Conservation (phyloP, 2,888 invertebrate genomes). For the Callyntrura sp. region DNA sequence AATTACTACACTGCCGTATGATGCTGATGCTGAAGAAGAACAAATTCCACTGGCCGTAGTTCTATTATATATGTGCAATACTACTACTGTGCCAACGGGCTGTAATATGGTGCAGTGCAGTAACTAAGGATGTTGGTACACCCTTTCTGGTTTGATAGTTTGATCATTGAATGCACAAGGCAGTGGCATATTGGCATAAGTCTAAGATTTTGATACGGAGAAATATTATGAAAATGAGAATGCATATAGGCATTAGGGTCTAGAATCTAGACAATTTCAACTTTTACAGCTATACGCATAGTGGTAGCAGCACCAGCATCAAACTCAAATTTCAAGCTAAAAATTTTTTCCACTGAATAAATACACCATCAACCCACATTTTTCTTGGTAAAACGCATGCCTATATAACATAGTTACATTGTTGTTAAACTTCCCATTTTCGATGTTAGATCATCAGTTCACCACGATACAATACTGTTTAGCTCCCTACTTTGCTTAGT, state of each 20-base stretch:
- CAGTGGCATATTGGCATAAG: too few species aligned
- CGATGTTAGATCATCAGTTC: constrained; percentile 41
- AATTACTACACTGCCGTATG: too few species aligned
- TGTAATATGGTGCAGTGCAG: too few species aligned
- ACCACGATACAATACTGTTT: constrained; percentile 16
- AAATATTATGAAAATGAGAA: too few species aligned
- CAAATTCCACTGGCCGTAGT: too few species aligned
- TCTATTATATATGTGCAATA: too few species aligned
- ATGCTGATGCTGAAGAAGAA: too few species aligned
- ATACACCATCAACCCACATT: constrained; percentile 65
- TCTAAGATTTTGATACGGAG: too few species aligned
- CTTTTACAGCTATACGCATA: neutral
- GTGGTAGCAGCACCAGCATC: constrained; percentile 32
- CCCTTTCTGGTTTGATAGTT: too few species aligned
- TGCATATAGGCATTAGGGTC: too few species aligned
- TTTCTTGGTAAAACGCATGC: constrained; percentile 31
- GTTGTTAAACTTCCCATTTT: constrained; percentile 35
- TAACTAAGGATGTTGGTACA: too few species aligned
- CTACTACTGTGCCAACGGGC: neutral
- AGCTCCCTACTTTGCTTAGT: neutral
- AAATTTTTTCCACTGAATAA: constrained; percentile 59
- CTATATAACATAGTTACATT: constrained; percentile 40
- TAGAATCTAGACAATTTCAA: neutral
- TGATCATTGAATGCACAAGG: too few species aligned
- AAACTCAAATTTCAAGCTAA: constrained; percentile 40